Evolutionary conservation across 2,113 vertebrate species (phyloP), one percentile per base, ranked within the genome.

Genomic region (Caranx ignobilis): DNA sequence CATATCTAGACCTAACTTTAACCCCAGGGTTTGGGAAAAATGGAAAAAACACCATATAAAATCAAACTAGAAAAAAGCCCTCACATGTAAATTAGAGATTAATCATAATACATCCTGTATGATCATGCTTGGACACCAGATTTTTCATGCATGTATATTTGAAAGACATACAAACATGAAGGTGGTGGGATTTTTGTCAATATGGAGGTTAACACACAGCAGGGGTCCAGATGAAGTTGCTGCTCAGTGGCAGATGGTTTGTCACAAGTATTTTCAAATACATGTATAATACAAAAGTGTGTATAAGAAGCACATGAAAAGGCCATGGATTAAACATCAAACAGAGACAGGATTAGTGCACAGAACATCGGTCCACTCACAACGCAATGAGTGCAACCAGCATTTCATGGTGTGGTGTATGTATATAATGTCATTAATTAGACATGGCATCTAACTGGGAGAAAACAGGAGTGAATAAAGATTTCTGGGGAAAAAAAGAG

Each of bases 251-350:
- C 67, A 69, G 74, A 85, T 73, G 64, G 31, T 64, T 21, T n/a
- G 31, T 21, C 16, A 18, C 71, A 61, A 56, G 54, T 73, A 31
- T 75, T 72, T 43, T 21, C 16, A 9, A 50, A n/a, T 52, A 43
- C 32, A 50, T n/a, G 35, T 45, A 32, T 56, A 48, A 54, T 50
- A 67, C 19, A 55, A 61, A 65, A 35, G 54, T 64, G 66, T 35
- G 55, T 67, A 43, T 75, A 52, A 10, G n/a, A 71, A 45, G 21
- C 37, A 47, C 11, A 62, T 43, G 32, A 74, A 72, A 41, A 62
- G 66, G 70, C 55, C 15, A 2, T 72, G 88, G 78, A 88, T 90
- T 91, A 85, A 83, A 89, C 83, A 81, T 81, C 72, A 85, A 87
- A 87, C 73, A 77, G 77, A 5, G 0, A 4, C 10, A 52, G 82